Base-by-base conservation (phyloP, 2,797 vertebrate genomes). In the Clamator glandarius region DNA sequence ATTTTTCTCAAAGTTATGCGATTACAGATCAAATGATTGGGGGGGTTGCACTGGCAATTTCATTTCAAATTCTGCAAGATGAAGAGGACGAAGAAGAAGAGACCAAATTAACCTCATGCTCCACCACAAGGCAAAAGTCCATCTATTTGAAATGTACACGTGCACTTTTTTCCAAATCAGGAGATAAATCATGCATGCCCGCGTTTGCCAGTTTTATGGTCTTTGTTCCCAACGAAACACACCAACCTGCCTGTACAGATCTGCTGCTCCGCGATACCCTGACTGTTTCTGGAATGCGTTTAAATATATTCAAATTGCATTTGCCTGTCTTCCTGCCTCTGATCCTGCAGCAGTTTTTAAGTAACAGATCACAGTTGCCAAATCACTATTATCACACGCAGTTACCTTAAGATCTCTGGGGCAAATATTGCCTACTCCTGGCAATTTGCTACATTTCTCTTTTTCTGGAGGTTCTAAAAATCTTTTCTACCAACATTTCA, bases 221-320 rank as follows among this genome's bases (percentile, higher is more conserved):
- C 41, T 85, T 74, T 54, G 36, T 8, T 92, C 64, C 50, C 46
- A 87, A 57, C 19, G 25, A 72, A 82, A 64, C 33, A 29, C 4
- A 74, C 3, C 57, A 51, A 24, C 44, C 23, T 57, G 18, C 75
- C 64, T 85, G 64, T 64, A 63, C 50, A 77, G 75, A 87, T 81
- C 55, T 86, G 83, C 69, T 89, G 29, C 9, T 63, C 39, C 87
- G 74, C 29, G 70, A 57, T 42, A 61, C 52, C 33, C 67, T 62
- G 46, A 74, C 77, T 92, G 83, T 64, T 94, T 83, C 75, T 89
- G 89, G 91, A 96, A 95, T 91, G 72, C 36, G 80, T 90, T 87
- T 85, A 80, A 39, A 80, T 52, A 31, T 8, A 67, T 12, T 50
- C 44, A 91, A 92, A 87, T 61, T 35, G 16, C 1, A 2, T 76